Base-by-base conservation (phyloP, 2,888 invertebrate species). In the Hylaea fasciaria region DNA sequence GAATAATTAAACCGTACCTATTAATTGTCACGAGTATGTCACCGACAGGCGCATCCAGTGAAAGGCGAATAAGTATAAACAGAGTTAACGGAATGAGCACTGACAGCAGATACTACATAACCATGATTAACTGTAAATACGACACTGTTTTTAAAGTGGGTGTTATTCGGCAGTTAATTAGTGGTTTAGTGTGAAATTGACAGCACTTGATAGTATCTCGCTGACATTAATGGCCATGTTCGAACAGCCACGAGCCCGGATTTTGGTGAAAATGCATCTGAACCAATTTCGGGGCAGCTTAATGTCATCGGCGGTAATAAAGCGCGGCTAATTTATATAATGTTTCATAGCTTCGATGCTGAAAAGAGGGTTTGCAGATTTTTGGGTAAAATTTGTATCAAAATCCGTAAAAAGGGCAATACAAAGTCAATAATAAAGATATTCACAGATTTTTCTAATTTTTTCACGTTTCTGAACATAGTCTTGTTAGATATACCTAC, bases 231-330 rank as follows among this genome's bases (percentile, higher is more conserved):
- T 46, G 50, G 35, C 14, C 50, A 39, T 35, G 12, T 44, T 43
- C 44, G 8, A 29, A 32, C 7, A 14, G 39, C 22, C 8, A 28
- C 39, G 13, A 2, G 40, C 40, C 14, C 40, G 40, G 35, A 16
- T 54, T 54, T 50, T 50, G 49, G 29, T 40, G 50, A 45, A 55
- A 50, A 60, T 55, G 49, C 54, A 55, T 55, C 49, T 40, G 46
- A 55, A 50, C 45, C 50, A 51, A 55, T 60, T 55, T 51, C 35
- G 44, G 16, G 12, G 29, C 28, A 37, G 55, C 48, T 48, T 32
- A 60, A 47, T 45, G 45, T 53, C 32, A 54, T 48, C 48, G 41
- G 29, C 14, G 48, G 48, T 29, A 49, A 59, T 60, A 50, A 55
- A 46, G 46, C 40, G 39, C 2, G 53, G 39, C 16, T 50, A 50